Evolutionary conservation across 2,113 vertebrate genomes (phyloP).

Genomic region (Zosterops lateralis): DNA sequence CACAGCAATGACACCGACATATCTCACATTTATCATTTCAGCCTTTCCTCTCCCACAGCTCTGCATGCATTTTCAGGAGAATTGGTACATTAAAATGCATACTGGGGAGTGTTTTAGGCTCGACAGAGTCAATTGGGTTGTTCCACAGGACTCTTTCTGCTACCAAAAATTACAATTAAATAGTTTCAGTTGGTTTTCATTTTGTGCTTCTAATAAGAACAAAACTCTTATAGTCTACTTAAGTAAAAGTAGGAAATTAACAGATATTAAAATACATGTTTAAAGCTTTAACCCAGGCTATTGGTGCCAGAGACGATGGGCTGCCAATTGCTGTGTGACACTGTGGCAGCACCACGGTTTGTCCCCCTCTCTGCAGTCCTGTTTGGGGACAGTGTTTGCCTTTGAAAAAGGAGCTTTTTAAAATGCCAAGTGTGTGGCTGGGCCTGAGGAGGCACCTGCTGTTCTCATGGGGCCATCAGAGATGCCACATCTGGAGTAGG

Average conservation of each 20-base stretch:
- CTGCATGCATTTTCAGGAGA: background rate
- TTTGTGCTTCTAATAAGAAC: slow-evolving; percentile 14
- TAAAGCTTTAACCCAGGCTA: background rate
- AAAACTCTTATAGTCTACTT: background rate
- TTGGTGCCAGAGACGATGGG: background rate
- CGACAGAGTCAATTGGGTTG: background rate
- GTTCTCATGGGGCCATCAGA: background rate
- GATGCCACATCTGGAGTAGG: background rate
- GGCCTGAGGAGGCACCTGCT: background rate
- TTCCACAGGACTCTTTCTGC: background rate
- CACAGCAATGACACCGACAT: background rate
- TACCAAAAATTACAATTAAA: background rate
- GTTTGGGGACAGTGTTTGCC: background rate
- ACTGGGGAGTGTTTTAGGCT: background rate
- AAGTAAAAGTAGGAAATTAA: slow-evolving; percentile 24
- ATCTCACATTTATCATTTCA: background rate
- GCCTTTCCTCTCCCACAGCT: background rate
- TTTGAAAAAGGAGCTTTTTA: background rate
- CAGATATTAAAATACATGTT: background rate
- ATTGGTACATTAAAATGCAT: background rate
- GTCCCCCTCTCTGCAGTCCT: background rate
- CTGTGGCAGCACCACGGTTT: background rate
- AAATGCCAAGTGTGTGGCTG: background rate
- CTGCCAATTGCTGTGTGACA: background rate
- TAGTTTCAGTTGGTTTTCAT: slow-evolving; percentile 22